Base-by-base conservation (phyloP, 2,797 vertebrate species). In the Spea hammondii region DNA sequence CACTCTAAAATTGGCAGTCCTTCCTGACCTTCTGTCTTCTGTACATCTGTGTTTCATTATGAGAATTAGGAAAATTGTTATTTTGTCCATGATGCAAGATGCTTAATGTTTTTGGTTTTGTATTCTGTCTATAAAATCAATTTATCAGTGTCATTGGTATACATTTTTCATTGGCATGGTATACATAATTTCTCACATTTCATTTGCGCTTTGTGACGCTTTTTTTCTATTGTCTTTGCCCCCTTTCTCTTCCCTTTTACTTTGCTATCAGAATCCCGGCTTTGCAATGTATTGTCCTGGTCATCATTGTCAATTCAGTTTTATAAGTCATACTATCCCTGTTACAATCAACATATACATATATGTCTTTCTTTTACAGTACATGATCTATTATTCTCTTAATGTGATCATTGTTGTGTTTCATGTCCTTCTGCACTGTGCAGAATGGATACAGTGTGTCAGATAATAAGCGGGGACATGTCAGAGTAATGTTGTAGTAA, bases 221-320 rank as follows among this genome's bases (percentile, higher is more conserved):
- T 57, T 67, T 69, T 69, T 47, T 54, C 48, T 69, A 73, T 60
- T 79, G 57, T 79, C 67, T 65, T 69, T 13, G 53, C 54, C 9
- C 64, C 65, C 62, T 53, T 74, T 68, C 59, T 47, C 68, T 78
- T 12, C 71, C 46, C 71, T 74, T 74, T 79, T 68, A 74, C 70
- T 66, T 79, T 69, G 14, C 65, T 32, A 32, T 32, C 32, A 32
- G 32, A 32, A 32, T 32, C 32, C 32, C 32, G 32, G 32, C 32
- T 32, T 32, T 32, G 32, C 32, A 32, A 32, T 32, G 32, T 32
- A 32, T 32, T 32, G 32, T 32, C 32, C 32, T 32, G 32, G 32
- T 32, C 32, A 32, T 32, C 32, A 32, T 32, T 32, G 2, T 32
- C 32, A 32, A 32, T 32, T 32, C 32, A 32, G 32, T 32, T 32